Percentiles rank a stretch among this genome's conserved stretches.
Conservation (phyloP, 2,888 invertebrate genomes). For the Drosophila paranaensis region DNA sequence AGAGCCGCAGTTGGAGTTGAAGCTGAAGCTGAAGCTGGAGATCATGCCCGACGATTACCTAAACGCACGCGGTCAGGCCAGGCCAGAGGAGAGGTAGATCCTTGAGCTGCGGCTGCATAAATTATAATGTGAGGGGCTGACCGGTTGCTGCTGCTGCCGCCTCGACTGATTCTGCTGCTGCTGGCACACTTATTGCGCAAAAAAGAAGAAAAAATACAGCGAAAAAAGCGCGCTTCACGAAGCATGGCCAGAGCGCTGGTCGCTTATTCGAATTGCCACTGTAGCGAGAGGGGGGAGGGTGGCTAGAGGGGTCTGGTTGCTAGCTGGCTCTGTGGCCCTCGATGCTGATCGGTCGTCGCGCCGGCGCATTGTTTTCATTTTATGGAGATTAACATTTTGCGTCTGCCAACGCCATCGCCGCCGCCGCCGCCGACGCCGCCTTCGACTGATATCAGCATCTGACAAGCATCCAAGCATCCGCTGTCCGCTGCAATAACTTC, state of each 20-base stretch:
- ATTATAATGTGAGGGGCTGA: conserved; percentile 73
- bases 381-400: conserved; percentile 80
- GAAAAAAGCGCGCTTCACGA: conserved; percentile 68
- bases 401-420: conserved; percentile 21
- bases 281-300: conserved; percentile 2
- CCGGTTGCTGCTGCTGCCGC: conserved; percentile 60
- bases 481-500: conserved; percentile 61
- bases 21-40: conserved; percentile 54
- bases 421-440: conserved; percentile 39
- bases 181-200: conserved; percentile 80
- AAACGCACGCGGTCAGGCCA: conserved; percentile 65
- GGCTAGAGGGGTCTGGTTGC: neutral
- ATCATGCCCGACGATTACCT: conserved; percentile 79
- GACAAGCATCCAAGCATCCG: conserved; percentile 72
- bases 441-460: conserved; percentile 69
- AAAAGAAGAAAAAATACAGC: conserved; percentile 9
- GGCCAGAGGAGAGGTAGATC: conserved; percentile 39
- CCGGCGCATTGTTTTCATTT: conserved; percentile 80
- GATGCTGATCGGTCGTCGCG: conserved; percentile 59
- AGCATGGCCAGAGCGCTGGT: conserved; percentile 68
- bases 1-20: conserved; percentile 36
- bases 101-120: conserved; percentile 77
- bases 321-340: conserved; percentile 12
- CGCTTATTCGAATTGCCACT: conserved; percentile 47
- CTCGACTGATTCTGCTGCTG: conserved; percentile 36